Base-by-base conservation (phyloP, 2,797 vertebrate species). In the Apogon hyalosoma region DNA sequence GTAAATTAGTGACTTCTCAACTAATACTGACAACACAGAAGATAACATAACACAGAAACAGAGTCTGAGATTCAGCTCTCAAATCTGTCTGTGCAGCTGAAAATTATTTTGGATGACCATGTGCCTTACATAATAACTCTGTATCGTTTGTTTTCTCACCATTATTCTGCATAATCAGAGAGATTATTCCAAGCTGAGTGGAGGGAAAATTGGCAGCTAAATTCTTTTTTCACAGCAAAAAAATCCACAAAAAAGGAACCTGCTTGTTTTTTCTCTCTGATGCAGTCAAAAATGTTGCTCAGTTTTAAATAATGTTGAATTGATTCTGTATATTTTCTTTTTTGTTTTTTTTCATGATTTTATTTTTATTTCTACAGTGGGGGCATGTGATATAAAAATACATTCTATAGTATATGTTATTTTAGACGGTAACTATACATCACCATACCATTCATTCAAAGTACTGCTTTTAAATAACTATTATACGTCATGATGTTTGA, bases 41-140 rank as follows among this genome's bases (percentile, higher is more conserved):
- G 16, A n/a, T 8, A 28, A 51, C 54, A 21, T 2, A 31, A 12
- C 14, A n/a, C 0, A 6, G 46, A 48, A 49, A 55, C 21, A 52
- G 57, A 69, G 21, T 46, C 40, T 45, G 52, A 11, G 11, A 15
- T 56, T 33, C 11, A 48, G 38, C 56, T 65, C 8, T 36, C 19
- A 15, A 40, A 54, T 18, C n/a, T 42, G 24, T 19, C 38, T 43
- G 40, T 18, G 15, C 47, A 36, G 21, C 39, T 67, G 2, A 45
- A 19, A 42, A 63, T 11, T 2, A 28, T 43, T 31, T 33, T 43
- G 10, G 12, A 39, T 24, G 11, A 15, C n/a, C 9, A 51, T 12
- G 31, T 39, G 12, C 40, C 39, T 51, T 51, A 51, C 18, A 19
- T 42, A 38, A 66, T 14, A 9, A 15, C 16, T 13, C 1, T 11